Evolutionary conservation across 2,888 invertebrate genomes (phyloP).

Genomic region (Galeruca laticollis): DNA sequence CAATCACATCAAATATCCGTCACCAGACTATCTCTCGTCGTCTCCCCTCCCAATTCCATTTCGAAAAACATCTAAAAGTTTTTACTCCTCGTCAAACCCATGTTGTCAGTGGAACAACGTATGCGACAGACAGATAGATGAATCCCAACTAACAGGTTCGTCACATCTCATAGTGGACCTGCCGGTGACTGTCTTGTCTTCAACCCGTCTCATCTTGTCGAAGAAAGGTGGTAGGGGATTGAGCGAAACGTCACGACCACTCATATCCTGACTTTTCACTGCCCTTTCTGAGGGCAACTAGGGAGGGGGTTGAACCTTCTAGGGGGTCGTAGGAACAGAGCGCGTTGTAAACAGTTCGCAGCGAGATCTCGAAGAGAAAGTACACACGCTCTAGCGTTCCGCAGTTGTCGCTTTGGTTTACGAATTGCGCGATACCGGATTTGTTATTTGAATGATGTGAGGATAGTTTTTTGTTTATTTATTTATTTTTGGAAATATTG

Average conservation of each 20-base stretch:
- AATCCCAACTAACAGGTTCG: conserved; percentile 49
- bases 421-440: conserved; percentile 2
- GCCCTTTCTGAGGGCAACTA: conserved; percentile 46
- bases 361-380: conserved; percentile 52
- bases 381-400: conserved; percentile 46
- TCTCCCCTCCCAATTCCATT: conserved; percentile 8
- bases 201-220: conserved; percentile 32
- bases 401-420: conserved; percentile 33
- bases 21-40: neutral
- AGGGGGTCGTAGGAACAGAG: conserved; percentile 48
- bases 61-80: conserved; percentile 23
- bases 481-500: conserved; percentile 16
- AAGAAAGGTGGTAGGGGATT: conserved; percentile 49
- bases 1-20: conserved; percentile 9
- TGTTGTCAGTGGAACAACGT: conserved; percentile 29
- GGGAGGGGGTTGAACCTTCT: conserved; percentile 55
- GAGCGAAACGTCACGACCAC: conserved; percentile 57
- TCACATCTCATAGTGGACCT: conserved; percentile 46
- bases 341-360: conserved; percentile 59
- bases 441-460: conserved; percentile 12
- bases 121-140: conserved; percentile 51
- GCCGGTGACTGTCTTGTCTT: conserved; percentile 36
- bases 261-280: conserved; percentile 61
- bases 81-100: conserved; percentile 48
- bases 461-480: conserved; percentile 8